Percentiles rank a stretch among this genome's conserved stretches.
Evolutionary conservation across 2,888 invertebrate species (phyloP).

Genomic region (Gerris lacustris): DNA sequence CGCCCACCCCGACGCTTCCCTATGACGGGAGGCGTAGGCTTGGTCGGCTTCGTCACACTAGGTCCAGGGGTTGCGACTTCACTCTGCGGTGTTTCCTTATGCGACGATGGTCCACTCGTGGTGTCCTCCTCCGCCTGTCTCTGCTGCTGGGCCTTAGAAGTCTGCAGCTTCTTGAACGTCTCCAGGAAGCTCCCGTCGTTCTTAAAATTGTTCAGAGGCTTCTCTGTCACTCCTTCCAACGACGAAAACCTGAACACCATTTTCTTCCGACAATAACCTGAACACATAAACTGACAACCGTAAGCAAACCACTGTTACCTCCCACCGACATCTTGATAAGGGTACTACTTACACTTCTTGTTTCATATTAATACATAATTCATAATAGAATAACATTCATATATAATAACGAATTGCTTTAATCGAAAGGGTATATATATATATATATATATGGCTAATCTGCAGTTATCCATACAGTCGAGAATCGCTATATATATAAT

Average conservation of each 20-base stretch:
- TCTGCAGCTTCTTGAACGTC: conserved; percentile 82
- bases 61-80: conserved; percentile 34
- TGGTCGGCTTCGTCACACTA: conserved; percentile 31
- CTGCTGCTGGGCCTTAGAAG: conserved; percentile 36
- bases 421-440: no score
- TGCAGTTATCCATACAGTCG: no score
- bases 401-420: no score
- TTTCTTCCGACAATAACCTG: conserved; percentile 25
- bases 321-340: not conserved
- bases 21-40: conserved; percentile 45
- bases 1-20: conserved; percentile 77
- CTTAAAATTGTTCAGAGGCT: conserved; percentile 55
- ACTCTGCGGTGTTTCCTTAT: conserved; percentile 23
- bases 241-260: conserved; percentile 32
- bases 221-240: conserved; percentile 13
- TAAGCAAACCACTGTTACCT: conserved; percentile 24
- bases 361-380: no score
- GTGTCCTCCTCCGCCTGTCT: conserved; percentile 7
- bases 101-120: conserved; percentile 10
- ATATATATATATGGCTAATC: no score
- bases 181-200: conserved; percentile 86
- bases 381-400: no score
- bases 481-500: no score
- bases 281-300: conserved; percentile 32
- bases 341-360: no score